A percentile compares a stretch with the other conserved stretches of the same genome.
These are phyloP conservation scores for Gambusia yucatana DNA, from an alignment of 2,797 vertebrate genomes.

Conservation along the genomic window DNA sequence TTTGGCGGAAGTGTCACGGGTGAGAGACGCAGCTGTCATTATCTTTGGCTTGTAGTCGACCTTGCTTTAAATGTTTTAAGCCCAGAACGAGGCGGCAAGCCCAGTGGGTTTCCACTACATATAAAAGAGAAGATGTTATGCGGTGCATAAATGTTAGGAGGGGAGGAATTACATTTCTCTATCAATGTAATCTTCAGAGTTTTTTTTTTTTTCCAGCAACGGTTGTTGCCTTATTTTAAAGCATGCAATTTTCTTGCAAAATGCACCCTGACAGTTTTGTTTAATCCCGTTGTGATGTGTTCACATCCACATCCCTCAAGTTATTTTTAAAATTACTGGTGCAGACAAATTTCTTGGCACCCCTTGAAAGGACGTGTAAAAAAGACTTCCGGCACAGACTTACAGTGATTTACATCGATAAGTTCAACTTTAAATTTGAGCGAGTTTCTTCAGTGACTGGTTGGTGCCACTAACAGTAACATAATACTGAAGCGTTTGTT, in stretches of 20 bases:
- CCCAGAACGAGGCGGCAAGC: not conserved
- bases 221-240: not conserved
- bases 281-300: not conserved
- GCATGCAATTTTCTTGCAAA: not conserved
- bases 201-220: not conserved
- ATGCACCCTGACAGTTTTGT: not conserved
- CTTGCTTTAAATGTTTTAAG: slow-evolving; percentile 27
- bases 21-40: slow-evolving; percentile 72
- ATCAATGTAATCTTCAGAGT: not conserved
- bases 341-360: not conserved
- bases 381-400: not conserved
- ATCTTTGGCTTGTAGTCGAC: slow-evolving; percentile 26
- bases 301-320: not conserved
- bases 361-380: not conserved
- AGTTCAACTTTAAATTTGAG: not conserved
- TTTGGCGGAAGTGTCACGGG: slow-evolving; percentile 97
- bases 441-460: not conserved
- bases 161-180: not conserved
- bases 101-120: not conserved
- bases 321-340: slow-evolving; percentile 1
- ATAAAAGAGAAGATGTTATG: not conserved
- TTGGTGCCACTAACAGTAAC: not conserved
- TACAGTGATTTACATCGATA: not conserved
- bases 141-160: not conserved
- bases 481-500: not conserved